Evolutionary conservation across 2,888 invertebrate genomes (phyloP), one percentile per base, ranked within the genome.

Genomic region (Idaea biselata): DNA sequence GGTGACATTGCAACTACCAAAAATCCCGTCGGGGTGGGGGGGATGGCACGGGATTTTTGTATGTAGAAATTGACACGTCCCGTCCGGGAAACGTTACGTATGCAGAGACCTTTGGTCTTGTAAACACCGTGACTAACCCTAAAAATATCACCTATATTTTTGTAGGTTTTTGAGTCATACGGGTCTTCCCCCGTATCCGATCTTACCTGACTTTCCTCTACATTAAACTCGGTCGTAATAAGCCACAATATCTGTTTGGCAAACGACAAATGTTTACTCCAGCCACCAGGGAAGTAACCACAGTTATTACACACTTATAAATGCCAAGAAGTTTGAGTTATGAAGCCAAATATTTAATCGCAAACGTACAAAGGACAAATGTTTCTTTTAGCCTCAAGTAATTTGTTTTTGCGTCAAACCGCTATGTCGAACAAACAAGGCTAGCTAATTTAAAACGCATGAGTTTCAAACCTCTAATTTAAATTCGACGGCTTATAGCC

Each of bases 211-310:
- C n/a, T n/a, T n/a, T n/a, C n/a, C n/a, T n/a, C 11, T 3, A 44
- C 44, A 44, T 44, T 14, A 44, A 44, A 44, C 44, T 44, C 44
- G 14, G 44, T 11, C 44, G 11, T 8, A 44, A 44, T 44, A 44
- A 8, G n/a, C n/a, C 14, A 44, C 44, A 44, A 3, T 8, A 44
- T 44, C 44, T 44, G 44, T 44, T 44, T 44, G 6, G 44, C 44
- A 7, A 44, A 44, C 44, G 44, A 44, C 11, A 44, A 44, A 44
- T 44, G 14, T 44, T 44, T 44, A 44, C 44, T 44, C 11, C 44
- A 44, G 44, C 44, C 44, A 44, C 44, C 44, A 44, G 44, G 44
- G 44, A 44, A 44, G 44, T 44, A 44, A 44, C 44, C 44, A 44
- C 44, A 44, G 44, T 44, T 44, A 44, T 44, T 44, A 44, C 44